phyloP scores from a whole-genome alignment of 2,113 vertebrate genomes.

The Sander vitreus region DNA sequence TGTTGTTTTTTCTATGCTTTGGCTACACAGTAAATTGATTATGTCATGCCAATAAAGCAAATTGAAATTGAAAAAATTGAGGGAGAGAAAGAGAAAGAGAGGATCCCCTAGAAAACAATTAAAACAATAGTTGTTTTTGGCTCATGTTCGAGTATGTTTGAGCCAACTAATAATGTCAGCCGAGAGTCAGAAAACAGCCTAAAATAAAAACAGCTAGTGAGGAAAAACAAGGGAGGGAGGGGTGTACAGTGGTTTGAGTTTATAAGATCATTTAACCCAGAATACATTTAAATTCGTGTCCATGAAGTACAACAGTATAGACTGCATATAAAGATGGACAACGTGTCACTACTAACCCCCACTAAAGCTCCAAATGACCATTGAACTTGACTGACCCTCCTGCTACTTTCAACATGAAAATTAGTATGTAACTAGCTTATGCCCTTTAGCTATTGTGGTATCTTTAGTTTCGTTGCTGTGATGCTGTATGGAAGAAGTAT shows the following conservation, averaged over 20 bases:
- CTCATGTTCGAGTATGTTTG: not conserved
- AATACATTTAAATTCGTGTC: not conserved
- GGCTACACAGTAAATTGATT: too few relatives aligned
- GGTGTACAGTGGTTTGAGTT: not conserved
- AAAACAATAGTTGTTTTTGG: not conserved
- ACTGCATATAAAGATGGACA: not conserved
- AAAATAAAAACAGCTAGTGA: not conserved
- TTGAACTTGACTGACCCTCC: not conserved
- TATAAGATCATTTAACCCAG: not conserved
- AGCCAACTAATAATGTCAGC: conserved; percentile 9
- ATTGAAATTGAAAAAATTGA: too few relatives aligned
- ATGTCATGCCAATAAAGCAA: too few relatives aligned
- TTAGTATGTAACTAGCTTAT: not conserved
- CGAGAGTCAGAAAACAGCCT: not conserved
- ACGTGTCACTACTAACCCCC: too few relatives aligned
- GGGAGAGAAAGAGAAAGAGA: too few relatives aligned
- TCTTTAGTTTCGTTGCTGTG: too few relatives aligned
- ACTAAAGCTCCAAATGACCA: not conserved
- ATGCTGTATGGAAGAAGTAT: too few relatives aligned
- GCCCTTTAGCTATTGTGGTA: not conserved
- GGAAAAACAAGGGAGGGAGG: not conserved
- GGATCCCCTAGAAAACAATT: not conserved
- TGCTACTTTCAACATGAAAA: not conserved
- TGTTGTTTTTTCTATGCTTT: too few relatives aligned
- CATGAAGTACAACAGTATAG: not conserved